Conservation (phyloP, 2,113 vertebrate genomes). For the Xiphias gladius region DNA sequence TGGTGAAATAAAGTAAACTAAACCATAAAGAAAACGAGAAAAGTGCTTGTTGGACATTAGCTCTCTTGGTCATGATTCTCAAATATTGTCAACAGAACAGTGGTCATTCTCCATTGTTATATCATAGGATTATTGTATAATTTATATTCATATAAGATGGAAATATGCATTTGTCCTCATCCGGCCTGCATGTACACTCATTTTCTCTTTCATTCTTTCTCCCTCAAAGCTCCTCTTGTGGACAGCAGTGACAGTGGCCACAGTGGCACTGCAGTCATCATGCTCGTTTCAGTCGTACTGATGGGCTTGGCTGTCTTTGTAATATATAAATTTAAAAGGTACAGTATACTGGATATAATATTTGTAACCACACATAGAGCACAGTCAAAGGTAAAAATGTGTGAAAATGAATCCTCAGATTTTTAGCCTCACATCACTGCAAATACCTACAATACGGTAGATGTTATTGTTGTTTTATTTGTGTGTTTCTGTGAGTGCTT, state of each 20-base stretch:
- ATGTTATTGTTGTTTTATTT: constrained; percentile 23
- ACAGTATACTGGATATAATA: constrained; percentile 13
- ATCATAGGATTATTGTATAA: constrained; percentile 7
- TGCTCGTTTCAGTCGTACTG: constrained; percentile 78
- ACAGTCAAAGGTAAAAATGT: background rate
- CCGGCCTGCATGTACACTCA: constrained; percentile 6
- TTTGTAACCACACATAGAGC: background rate
- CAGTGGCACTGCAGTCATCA: constrained; percentile 78
- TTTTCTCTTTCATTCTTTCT: constrained; percentile 27
- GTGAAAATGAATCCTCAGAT: constrained; percentile 10
- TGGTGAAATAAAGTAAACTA: constrained; percentile 4
- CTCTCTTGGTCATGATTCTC: background rate
- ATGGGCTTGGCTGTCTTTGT: constrained; percentile 77
- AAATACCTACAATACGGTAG: constrained; percentile 17
- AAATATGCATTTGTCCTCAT: constrained; percentile 7
- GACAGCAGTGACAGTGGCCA: constrained; percentile 73
- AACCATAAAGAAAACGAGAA: background rate
- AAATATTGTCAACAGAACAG: background rate
- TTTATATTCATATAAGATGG: background rate
- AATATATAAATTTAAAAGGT: constrained; percentile 83
- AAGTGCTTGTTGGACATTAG: constrained; percentile 1
- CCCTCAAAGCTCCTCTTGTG: constrained; percentile 75
- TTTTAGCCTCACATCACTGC: background rate
- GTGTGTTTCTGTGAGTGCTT: constrained; percentile 16
- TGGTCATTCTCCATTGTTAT: background rate